A percentile compares a stretch with the other conserved stretches of the same genome.
Conservation (phyloP, 37 sponge, comb jelly and placozoan species). For the Crambe crambe region DNA sequence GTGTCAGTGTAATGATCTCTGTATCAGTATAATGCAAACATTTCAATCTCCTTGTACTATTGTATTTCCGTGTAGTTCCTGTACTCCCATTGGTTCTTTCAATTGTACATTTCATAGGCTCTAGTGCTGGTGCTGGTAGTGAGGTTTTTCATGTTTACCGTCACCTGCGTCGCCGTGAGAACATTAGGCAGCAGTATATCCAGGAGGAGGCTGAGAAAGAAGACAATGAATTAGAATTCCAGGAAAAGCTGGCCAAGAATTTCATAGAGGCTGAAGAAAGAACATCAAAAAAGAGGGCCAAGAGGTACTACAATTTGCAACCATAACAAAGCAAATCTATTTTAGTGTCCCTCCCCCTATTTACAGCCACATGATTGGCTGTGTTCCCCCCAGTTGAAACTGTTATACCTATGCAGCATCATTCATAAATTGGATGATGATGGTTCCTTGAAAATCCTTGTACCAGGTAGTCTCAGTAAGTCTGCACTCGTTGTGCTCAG, state of each 20-base stretch:
- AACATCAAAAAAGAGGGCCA: slow-evolving; percentile 93
- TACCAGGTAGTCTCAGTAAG: too few relatives aligned
- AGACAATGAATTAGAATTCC: slow-evolving; percentile 77
- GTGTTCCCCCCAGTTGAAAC: too few relatives aligned
- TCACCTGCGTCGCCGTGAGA: slow-evolving; percentile 76
- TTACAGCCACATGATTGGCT: too few relatives aligned
- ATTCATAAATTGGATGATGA: too few relatives aligned
- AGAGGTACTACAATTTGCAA: too few relatives aligned
- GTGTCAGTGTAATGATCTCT: neutral
- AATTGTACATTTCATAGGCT: slow-evolving; percentile 52
- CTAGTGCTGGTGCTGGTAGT: slow-evolving; percentile 99
- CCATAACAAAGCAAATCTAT: too few relatives aligned
- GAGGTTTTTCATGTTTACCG: slow-evolving; percentile 98
- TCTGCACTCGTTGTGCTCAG: too few relatives aligned
- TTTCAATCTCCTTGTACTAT: neutral
- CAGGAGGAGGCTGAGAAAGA: slow-evolving; percentile 65
- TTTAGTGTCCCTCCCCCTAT: neutral
- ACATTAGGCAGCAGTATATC: slow-evolving; percentile 64
- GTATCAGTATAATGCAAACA: neutral
- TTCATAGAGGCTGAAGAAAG: slow-evolving; percentile 56
- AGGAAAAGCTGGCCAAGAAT: slow-evolving; percentile 58
- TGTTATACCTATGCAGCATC: too few relatives aligned
- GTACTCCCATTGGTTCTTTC: neutral
- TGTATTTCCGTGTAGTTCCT: too few relatives aligned
- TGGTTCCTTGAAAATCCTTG: too few relatives aligned